A percentile compares a stretch with the other conserved stretches of the same genome.
Conservation (phyloP, 2,888 invertebrate genomes). For the Toxonevra muliebris region DNA sequence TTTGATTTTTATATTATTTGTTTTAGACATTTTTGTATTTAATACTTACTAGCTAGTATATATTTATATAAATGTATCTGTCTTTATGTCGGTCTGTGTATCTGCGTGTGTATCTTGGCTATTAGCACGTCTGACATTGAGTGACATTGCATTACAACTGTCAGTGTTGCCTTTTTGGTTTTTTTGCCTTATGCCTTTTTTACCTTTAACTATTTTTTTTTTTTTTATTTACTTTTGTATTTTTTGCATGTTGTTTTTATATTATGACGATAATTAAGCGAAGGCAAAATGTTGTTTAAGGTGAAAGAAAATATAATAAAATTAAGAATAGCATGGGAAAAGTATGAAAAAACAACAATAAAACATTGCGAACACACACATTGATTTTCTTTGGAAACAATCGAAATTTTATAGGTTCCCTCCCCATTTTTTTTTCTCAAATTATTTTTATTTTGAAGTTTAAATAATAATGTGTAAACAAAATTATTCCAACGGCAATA, state of each 20-base stretch:
- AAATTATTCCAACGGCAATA: too few relatives aligned
- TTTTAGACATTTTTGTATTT: conserved; percentile 31
- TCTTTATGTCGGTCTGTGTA: neutral
- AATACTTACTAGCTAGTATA: conserved; percentile 11
- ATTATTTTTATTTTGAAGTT: too few relatives aligned
- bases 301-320: conserved; percentile 23
- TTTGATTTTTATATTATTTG: conserved; percentile 18
- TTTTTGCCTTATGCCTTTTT: neutral
- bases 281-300: neutral
- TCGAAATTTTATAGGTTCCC: conserved; percentile 3
- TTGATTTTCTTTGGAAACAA: conserved; percentile 33
- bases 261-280: conserved; percentile 22
- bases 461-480: too few relatives aligned
- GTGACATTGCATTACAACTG: conserved; percentile 40
- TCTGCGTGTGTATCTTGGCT: conserved; percentile 15
- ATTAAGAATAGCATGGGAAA: neutral
- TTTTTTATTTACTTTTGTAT: neutral
- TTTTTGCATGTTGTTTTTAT: neutral
- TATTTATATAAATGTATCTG: neutral
- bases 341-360: conserved; percentile 7
- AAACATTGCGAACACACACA: conserved; percentile 28
- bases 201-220: neutral
- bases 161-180: conserved; percentile 21
- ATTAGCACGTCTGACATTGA: conserved; percentile 42
- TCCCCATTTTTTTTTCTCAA: too few relatives aligned